A percentile compares a stretch with the other conserved stretches of the same genome.
Conservation (phyloP, 2,888 invertebrate genomes). For the Chrysolina haemoptera region DNA sequence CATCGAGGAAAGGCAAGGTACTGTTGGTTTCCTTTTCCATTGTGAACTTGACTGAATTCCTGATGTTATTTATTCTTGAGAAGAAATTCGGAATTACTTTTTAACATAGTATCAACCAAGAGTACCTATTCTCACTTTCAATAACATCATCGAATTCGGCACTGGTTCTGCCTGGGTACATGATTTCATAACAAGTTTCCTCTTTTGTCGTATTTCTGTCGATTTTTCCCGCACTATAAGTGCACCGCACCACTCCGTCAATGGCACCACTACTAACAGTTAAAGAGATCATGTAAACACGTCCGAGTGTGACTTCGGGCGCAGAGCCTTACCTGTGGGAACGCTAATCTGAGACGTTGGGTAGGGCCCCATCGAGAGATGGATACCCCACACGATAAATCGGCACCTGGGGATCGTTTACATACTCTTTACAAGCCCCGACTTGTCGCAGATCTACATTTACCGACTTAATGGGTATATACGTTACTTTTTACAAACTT, state of each 20-base stretch:
- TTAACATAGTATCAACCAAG: too few species aligned
- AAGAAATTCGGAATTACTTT: too few species aligned
- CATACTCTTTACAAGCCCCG: slow-evolving; percentile 50
- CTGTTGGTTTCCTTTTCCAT: too few species aligned
- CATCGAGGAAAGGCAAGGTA: too few species aligned
- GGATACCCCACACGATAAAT: slow-evolving; percentile 58
- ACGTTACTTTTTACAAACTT: slow-evolving; percentile 57
- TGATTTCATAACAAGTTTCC: too few species aligned
- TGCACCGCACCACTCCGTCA: slow-evolving; percentile 27
- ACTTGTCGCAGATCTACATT: slow-evolving; percentile 56
- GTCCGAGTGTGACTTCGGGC: slow-evolving; percentile 50
- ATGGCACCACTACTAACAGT: slow-evolving; percentile 45
- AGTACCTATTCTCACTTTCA: too few species aligned
- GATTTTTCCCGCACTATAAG: background rate
- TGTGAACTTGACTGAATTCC: too few species aligned
- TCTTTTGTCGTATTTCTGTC: too few species aligned
- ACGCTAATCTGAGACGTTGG: slow-evolving; percentile 53
- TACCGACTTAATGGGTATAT: slow-evolving; percentile 57
- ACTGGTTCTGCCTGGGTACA: too few species aligned
- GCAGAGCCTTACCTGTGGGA: slow-evolving; percentile 53
- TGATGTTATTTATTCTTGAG: too few species aligned
- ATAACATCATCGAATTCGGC: too few species aligned
- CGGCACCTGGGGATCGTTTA: slow-evolving; percentile 53
- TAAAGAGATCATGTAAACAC: slow-evolving; percentile 54
- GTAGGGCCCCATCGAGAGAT: slow-evolving; percentile 47